Evolutionary conservation across 2,888 invertebrate species (phyloP).

Genomic region (Temnothorax rugatulus): DNA sequence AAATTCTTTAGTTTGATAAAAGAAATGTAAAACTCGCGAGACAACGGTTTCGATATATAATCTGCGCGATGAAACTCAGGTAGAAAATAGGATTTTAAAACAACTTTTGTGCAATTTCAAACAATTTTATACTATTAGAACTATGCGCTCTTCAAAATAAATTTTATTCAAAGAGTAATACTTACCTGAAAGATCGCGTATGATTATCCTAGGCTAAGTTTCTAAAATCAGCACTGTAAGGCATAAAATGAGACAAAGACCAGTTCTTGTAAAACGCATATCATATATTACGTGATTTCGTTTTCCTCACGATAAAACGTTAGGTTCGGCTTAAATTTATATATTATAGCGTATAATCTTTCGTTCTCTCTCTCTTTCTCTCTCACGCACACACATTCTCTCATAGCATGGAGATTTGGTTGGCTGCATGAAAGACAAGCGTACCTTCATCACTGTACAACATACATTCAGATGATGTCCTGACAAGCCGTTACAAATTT

Average conservation of each 20-base stretch:
- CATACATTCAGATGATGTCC: slow-evolving; percentile 31
- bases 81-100: not conserved
- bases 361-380: not conserved
- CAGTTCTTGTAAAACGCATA: slow-evolving; percentile 77
- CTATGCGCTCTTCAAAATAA: not conserved
- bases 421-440: slow-evolving; percentile 57
- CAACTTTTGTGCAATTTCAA: not conserved
- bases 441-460: slow-evolving; percentile 37
- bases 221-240: not conserved
- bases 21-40: not conserved
- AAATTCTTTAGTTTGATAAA: not conserved
- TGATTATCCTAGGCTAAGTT: not conserved
- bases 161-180: not conserved
- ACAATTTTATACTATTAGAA: not conserved
- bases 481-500: slow-evolving; percentile 27
- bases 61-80: not conserved
- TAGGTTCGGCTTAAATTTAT: slow-evolving; percentile 63
- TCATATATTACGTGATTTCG: slow-evolving; percentile 77
- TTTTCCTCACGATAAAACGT: slow-evolving; percentile 61
- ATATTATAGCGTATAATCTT: slow-evolving; percentile 58
- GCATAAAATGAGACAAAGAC: slow-evolving; percentile 32
- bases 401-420: slow-evolving; percentile 43
- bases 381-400: not conserved
- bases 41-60: not conserved
- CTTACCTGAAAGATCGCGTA: slow-evolving; percentile 51